Conservation (phyloP, 1,140 invertebrate species). For the Drusus annulatus region DNA sequence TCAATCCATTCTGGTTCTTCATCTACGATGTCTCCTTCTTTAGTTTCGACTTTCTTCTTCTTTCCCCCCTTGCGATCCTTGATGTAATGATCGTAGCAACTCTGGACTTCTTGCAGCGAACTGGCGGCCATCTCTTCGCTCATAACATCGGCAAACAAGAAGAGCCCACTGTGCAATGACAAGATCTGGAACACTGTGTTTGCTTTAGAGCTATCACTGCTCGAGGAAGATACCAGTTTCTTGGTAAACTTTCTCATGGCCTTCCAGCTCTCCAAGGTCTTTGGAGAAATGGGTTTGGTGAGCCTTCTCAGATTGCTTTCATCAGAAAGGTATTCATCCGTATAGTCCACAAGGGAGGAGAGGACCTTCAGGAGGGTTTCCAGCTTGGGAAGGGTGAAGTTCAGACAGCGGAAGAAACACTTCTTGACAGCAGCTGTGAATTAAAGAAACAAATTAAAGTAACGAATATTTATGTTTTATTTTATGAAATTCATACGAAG, state of each 20-base stretch:
- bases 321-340: constrained; percentile 70
- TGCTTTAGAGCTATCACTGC: constrained; percentile 64
- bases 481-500: no score
- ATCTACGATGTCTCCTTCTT: constrained; percentile 60
- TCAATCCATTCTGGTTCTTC: constrained; percentile 84
- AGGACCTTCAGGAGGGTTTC: constrained; percentile 74
- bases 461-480: no score
- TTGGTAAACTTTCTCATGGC: constrained; percentile 72
- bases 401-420: constrained; percentile 77
- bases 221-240: constrained; percentile 66
- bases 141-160: constrained; percentile 77
- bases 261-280: constrained; percentile 74
- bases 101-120: constrained; percentile 78
- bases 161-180: constrained; percentile 80
- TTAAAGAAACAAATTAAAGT: constrained; percentile 32
- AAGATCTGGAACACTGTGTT: constrained; percentile 77
- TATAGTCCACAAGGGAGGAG: constrained; percentile 71
- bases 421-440: constrained; percentile 56
- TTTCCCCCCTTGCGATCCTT: constrained; percentile 65
- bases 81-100: constrained; percentile 77
- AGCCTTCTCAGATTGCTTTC: constrained; percentile 66
- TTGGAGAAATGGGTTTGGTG: constrained; percentile 71
- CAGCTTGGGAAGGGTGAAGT: constrained; percentile 75
- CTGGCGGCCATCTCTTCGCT: constrained; percentile 75
- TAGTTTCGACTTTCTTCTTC: constrained; percentile 63